Evolutionary conservation across 1,140 invertebrate genomes (phyloP), one percentile per base, ranked within the genome.

Genomic region (Drosophila simulans): DNA sequence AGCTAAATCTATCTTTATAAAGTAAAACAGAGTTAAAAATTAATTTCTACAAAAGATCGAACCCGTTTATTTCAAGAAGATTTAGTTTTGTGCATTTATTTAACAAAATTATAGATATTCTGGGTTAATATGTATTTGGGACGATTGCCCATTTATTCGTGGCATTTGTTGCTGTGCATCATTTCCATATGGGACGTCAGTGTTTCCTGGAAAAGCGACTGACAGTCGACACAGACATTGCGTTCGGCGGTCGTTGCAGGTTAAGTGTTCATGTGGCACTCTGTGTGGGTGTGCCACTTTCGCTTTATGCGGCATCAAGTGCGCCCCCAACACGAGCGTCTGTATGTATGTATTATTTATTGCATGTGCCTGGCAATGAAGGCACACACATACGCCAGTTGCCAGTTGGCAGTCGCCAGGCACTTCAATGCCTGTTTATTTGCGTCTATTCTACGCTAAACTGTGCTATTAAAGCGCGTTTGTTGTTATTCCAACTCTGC

Each of bases 391-490:
- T 45, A 58, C 54, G 49, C 62, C 60, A 37, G 56, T 43, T 22
- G 59, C 31, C 58, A 60, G 60, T 65, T 48, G 52, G 51, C 68
- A 72, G 77, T 72, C 80, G 55, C 59, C 63, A 58, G 72, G 64
- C 82, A 89, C 75, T 78, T 78, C 74, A 78, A 78, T 88, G 84
- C 69, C 84, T 83, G 72, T 83, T 88, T 88, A 89, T 88, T 88
- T 88, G 84, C 84, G 84, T 80, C 84, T 88, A 88, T 88, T 88
- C 84, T 89, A 70, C 80, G 80, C 85, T 88, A 89, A 88, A 88
- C 84, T 88, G 84, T 80, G 84, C 80, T 84, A 88, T 88, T 89
- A 88, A 88, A 88, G 84, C 84, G 84, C 84, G 80, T 88, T 88
- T 88, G 84, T 89, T 90, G 83, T 78, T 83, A 84, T 89, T 80